phyloP scores from a whole-genome alignment of 2,113 vertebrate genomes.

The Rhizomys pruinosus region DNA sequence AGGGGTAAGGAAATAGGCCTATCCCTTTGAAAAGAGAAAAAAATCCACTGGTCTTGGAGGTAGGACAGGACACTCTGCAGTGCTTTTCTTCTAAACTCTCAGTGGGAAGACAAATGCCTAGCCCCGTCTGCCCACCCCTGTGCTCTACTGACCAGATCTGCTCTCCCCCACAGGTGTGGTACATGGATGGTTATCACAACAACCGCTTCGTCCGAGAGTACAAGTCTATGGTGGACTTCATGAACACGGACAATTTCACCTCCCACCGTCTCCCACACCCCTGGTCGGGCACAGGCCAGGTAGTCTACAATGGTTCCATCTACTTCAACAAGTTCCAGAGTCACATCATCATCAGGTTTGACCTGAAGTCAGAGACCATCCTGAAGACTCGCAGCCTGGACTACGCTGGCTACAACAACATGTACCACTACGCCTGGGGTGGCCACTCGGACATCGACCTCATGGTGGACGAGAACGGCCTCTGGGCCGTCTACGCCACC shows the following conservation, averaged over 20 bases:
- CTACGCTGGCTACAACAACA: constrained; percentile 96
- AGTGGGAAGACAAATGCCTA: not conserved
- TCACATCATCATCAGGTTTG: constrained; percentile 97
- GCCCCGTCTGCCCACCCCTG: not conserved
- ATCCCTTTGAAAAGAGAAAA: fast-evolving
- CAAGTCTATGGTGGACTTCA: constrained; percentile 96
- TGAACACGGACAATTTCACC: constrained; percentile 98
- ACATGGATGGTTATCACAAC: constrained; percentile 99
- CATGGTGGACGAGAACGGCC: constrained; percentile 97
- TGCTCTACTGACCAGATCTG: not conserved
- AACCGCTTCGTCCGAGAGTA: constrained; percentile 99
- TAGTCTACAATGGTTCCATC: constrained; percentile 98
- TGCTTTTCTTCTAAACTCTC: not conserved
- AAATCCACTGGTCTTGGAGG: not conserved
- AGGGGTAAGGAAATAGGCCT: no score
- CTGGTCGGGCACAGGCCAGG: constrained; percentile 98
- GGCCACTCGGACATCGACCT: constrained; percentile 99
- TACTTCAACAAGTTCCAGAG: constrained; percentile 99
- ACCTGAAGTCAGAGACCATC: constrained; percentile 95
- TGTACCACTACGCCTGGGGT: constrained; percentile 98
- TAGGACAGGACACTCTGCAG: fast-evolving
- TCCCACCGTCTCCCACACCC: constrained; percentile 98
- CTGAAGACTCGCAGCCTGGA: constrained; percentile 96
- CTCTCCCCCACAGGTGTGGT: constrained; percentile 92
- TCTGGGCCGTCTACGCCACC: constrained; percentile 98